Evolutionary conservation across 2,113 vertebrate species (phyloP).

Genomic region (Myiopsitta monachus): DNA sequence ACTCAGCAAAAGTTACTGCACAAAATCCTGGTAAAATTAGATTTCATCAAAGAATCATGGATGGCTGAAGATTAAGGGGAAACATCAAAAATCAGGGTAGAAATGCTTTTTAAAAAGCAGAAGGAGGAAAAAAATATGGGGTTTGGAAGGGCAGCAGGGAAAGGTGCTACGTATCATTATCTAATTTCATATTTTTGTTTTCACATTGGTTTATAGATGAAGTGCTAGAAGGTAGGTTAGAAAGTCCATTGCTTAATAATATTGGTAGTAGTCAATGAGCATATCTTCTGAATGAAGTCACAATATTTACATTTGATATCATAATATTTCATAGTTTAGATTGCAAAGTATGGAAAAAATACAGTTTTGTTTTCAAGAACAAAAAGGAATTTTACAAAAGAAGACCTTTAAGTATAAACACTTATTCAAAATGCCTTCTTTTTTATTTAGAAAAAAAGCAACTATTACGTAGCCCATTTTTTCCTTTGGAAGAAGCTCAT

Average conservation of each 20-base stretch:
- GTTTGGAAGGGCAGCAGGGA: background rate
- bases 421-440: background rate
- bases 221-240: background rate
- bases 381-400: background rate
- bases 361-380: background rate
- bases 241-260: background rate
- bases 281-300: background rate
- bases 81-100: slow-evolving; percentile 2
- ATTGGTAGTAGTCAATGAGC: background rate
- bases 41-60: slow-evolving; percentile 40
- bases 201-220: background rate
- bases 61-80: background rate
- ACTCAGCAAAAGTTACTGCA: slow-evolving; percentile 46
- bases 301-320: background rate
- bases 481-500: background rate
- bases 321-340: background rate
- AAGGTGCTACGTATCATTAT: background rate
- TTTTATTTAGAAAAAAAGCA: background rate
- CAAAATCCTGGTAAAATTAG: slow-evolving; percentile 48
- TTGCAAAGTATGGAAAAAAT: background rate
- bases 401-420: background rate
- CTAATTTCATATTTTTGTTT: slow-evolving; percentile 1
- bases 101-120: background rate
- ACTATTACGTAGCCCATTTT: background rate
- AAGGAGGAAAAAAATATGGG: background rate